A percentile compares a stretch with the other conserved stretches of the same genome.
Conservation (phyloP, 2,888 invertebrate genomes). For the Melinopterus prodromus region DNA sequence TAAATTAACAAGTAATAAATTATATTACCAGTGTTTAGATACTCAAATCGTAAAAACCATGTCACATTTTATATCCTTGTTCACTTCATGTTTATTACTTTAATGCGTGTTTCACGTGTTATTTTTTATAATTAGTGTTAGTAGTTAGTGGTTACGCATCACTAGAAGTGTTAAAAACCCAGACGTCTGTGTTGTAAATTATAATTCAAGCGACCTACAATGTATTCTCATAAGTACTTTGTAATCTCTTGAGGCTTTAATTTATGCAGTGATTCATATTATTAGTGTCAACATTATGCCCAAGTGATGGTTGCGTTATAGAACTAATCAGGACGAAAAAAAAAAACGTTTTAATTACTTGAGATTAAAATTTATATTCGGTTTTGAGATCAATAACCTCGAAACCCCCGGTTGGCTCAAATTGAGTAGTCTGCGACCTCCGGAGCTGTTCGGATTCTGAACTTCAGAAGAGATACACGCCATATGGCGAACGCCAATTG, state of each 20-base stretch:
- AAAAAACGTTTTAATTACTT: not conserved
- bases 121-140: not conserved
- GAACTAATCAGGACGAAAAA: not conserved
- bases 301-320: too few species aligned
- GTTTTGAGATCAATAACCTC: not conserved
- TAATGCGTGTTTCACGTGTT: not conserved
- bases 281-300: too few species aligned
- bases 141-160: not conserved
- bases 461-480: not conserved
- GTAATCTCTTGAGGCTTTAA: too few species aligned
- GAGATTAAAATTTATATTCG: not conserved
- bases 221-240: too few species aligned
- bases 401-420: not conserved
- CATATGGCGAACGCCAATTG: constrained; percentile 23
- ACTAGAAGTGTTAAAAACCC: not conserved
- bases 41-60: not conserved
- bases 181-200: not conserved
- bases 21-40: not conserved
- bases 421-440: not conserved
- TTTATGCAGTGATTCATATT: not conserved
- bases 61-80: not conserved
- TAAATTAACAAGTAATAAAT: not conserved
- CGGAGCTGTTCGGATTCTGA: not conserved
- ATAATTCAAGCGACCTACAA: not conserved
- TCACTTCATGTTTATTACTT: not conserved